Conservation (phyloP, 2,888 invertebrate species). For the Drosophila subquinaria region DNA sequence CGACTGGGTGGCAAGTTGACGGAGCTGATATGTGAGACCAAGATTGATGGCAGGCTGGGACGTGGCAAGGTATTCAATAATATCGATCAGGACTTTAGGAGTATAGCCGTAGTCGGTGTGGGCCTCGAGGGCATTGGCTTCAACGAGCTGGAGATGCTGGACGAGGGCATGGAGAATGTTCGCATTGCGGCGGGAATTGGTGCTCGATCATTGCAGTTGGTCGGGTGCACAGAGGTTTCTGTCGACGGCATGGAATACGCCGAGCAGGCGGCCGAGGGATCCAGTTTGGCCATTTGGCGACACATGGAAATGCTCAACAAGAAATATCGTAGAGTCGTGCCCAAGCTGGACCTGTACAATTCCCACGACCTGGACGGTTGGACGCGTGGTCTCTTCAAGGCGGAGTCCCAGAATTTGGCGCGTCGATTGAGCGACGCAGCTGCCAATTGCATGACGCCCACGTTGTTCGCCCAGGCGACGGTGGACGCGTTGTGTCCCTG, state of each 20-base stretch:
- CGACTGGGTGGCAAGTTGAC: constrained; percentile 85
- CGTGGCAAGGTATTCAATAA: constrained; percentile 87
- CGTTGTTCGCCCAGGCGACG: constrained; percentile 89
- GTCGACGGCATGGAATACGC: constrained; percentile 89
- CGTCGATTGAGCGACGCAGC: constrained; percentile 90
- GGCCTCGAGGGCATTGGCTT: constrained; percentile 88
- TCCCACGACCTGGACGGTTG: constrained; percentile 87
- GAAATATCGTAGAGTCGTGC: constrained; percentile 84
- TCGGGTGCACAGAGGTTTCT: constrained; percentile 86
- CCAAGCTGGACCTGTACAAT: constrained; percentile 86
- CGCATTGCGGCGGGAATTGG: constrained; percentile 89
- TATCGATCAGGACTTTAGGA: constrained; percentile 87
- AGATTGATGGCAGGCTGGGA: constrained; percentile 78
- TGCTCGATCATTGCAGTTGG: constrained; percentile 85
- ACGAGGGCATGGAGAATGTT: constrained; percentile 90
- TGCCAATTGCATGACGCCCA: constrained; percentile 91
- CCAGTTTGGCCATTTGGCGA: constrained; percentile 87
- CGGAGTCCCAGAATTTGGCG: constrained; percentile 91
- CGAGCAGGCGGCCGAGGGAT: constrained; percentile 89
- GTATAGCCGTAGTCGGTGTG: constrained; percentile 89
- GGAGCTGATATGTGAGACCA: constrained; percentile 85
- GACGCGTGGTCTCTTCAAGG: constrained; percentile 89
- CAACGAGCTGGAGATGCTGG: constrained; percentile 89
- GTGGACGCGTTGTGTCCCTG: constrained; percentile 88
- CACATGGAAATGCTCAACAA: constrained; percentile 88